Conservation (phyloP, 2,888 invertebrate genomes). For the Hybos culiciformis region DNA sequence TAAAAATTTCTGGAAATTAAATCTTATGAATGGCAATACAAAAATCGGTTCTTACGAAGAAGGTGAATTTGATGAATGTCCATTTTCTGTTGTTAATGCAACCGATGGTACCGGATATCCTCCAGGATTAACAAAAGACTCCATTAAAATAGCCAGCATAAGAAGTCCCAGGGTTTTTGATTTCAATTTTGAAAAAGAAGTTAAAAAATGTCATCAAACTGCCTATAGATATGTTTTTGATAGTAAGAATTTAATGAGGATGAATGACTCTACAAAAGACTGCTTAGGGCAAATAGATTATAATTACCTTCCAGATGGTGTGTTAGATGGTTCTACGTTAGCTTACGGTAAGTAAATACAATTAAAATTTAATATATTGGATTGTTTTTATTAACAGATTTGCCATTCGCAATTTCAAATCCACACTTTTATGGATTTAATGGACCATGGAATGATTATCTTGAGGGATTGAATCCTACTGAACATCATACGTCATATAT, state of each 20-base stretch:
- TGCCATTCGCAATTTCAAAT: constrained; percentile 56
- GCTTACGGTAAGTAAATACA: constrained; percentile 48
- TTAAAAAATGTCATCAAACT: constrained; percentile 1
- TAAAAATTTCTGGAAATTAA: constrained; percentile 27
- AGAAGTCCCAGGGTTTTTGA: constrained; percentile 8
- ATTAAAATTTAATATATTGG: no score
- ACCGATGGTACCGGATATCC: constrained; percentile 15
- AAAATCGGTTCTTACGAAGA: constrained; percentile 8
- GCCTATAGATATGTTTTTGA: constrained; percentile 7
- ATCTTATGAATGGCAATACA: constrained; percentile 19
- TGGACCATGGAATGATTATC: constrained; percentile 36
- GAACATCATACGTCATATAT: constrained; percentile 51
- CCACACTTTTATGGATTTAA: constrained; percentile 55
- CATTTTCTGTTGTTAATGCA: neutral
- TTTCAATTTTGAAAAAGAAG: constrained; percentile 11
- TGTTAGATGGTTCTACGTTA: constrained; percentile 55
- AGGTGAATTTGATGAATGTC: constrained; percentile 1
- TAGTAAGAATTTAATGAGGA: constrained; percentile 10
- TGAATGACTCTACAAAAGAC: constrained; percentile 8
- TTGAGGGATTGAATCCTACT: constrained; percentile 52
- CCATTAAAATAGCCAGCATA: constrained; percentile 8
- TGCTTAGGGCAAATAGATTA: constrained; percentile 14
- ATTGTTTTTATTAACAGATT: constrained; percentile 41
- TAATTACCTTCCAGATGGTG: constrained; percentile 41
- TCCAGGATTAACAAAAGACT: constrained; percentile 10